phyloP scores from a whole-genome alignment of 53 echinoderm and acorn worm genomes.

The Astropecten irregularis region DNA sequence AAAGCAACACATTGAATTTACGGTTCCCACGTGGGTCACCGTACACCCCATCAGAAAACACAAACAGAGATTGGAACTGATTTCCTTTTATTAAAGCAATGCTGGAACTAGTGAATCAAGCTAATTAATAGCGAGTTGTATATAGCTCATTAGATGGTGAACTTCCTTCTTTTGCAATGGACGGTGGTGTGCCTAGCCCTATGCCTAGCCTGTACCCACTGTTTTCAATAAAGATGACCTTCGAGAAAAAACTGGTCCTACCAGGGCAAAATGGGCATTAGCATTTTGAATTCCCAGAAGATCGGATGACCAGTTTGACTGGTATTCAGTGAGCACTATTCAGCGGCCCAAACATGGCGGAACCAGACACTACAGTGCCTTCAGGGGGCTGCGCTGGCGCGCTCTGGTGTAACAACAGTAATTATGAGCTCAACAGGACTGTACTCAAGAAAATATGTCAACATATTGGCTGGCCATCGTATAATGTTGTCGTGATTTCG shows the following conservation, averaged over 20 bases:
- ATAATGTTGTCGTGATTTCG: too few species aligned
- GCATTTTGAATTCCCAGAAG: slow-evolving; percentile 16
- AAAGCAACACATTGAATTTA: slow-evolving; percentile 54
- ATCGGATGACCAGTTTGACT: slow-evolving; percentile 38
- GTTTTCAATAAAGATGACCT: slow-evolving; percentile 50
- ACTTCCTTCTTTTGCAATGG: too few species aligned
- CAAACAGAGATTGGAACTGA: not conserved
- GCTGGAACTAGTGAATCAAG: too few species aligned
- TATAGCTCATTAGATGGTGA: too few species aligned
- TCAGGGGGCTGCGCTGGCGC: not conserved
- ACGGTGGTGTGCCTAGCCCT: too few species aligned
- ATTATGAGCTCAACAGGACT: slow-evolving; percentile 16
- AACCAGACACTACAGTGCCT: slow-evolving; percentile 8
- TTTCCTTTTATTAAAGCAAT: too few species aligned
- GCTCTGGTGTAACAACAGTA: slow-evolving; percentile 15
- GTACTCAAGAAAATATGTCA: not conserved
- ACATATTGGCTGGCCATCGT: too few species aligned
- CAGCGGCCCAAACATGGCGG: not conserved
- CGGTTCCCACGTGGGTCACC: slow-evolving; percentile 38
- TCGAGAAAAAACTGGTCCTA: not conserved
- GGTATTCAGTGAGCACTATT: not conserved
- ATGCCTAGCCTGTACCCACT: too few species aligned
- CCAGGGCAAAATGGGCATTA: slow-evolving; percentile 6
- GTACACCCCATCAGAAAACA: slow-evolving; percentile 11
- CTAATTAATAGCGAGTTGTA: too few species aligned